Percentiles rank a stretch among this genome's conserved stretches.
Evolutionary conservation across 2,888 invertebrate species (phyloP).

Genomic region (Allygus modestus): DNA sequence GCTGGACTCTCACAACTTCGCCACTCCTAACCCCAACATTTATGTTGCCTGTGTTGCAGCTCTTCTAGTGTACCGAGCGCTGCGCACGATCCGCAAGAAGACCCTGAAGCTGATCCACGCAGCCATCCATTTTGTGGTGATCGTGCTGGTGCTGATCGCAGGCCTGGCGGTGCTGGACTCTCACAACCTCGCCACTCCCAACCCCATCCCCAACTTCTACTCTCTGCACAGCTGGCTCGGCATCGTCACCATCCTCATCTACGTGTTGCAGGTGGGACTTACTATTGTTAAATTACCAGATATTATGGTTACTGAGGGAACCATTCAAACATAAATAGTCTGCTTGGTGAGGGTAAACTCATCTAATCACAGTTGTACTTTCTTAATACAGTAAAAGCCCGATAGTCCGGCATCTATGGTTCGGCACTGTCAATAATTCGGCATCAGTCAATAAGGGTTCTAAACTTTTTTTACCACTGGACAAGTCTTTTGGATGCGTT

Average conservation of each 20-base stretch:
- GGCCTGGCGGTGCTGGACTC: constrained; percentile 90
- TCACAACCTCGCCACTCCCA: constrained; percentile 79
- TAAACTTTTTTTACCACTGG: too few relatives aligned
- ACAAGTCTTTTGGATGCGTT: too few relatives aligned
- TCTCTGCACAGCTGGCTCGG: constrained; percentile 91
- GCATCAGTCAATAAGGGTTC: too few relatives aligned
- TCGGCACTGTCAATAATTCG: too few relatives aligned
- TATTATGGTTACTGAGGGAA: constrained; percentile 36
- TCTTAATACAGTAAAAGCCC: too few relatives aligned
- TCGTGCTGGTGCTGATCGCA: constrained; percentile 82
- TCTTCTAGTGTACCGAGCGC: constrained; percentile 88
- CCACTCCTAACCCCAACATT: constrained; percentile 80
- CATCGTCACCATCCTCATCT: constrained; percentile 84
- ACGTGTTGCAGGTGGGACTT: constrained; percentile 85
- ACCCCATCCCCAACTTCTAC: constrained; percentile 84
- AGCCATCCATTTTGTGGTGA: constrained; percentile 80
- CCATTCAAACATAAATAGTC: too few relatives aligned
- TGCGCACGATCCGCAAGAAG: constrained; percentile 84
- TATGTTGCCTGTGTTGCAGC: constrained; percentile 78
- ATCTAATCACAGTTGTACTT: too few relatives aligned
- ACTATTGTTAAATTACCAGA: too few relatives aligned
- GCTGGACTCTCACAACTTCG: constrained; percentile 87
- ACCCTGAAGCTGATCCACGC: constrained; percentile 87
- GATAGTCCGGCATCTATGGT: too few relatives aligned
- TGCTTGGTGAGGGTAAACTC: too few relatives aligned